phyloP scores from a whole-genome alignment of 2,113 vertebrate genomes.

The Odontesthes bonariensis region DNA sequence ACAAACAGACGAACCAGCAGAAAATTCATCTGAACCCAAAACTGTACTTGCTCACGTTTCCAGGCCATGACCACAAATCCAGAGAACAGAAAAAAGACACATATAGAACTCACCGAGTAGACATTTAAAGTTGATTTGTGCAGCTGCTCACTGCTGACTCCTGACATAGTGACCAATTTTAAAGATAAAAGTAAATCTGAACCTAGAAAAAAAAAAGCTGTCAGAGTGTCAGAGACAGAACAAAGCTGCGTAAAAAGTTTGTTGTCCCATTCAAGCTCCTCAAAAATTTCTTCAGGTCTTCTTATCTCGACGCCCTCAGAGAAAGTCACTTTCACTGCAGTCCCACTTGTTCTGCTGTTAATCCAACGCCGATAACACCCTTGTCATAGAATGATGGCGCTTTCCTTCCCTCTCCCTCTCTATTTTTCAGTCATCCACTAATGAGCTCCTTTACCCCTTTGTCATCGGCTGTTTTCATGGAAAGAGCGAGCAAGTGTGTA shows the following conservation, averaged over 20 bases:
- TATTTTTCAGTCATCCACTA: slow-evolving; percentile 41
- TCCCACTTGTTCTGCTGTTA: slow-evolving; percentile 17
- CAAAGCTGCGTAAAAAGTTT: slow-evolving; percentile 12
- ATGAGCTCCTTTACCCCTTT: slow-evolving; percentile 44
- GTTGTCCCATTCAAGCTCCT: slow-evolving; percentile 44
- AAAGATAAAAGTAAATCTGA: slow-evolving; percentile 16
- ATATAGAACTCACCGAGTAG: slow-evolving; percentile 76
- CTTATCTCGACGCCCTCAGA: neutral
- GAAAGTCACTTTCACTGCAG: slow-evolving; percentile 48
- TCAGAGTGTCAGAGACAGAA: neutral
- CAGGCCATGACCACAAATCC: neutral
- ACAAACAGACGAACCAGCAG: neutral
- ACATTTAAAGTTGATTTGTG: slow-evolving; percentile 81
- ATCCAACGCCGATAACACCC: slow-evolving; percentile 20
- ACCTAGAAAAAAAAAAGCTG: neutral
- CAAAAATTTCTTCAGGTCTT: neutral
- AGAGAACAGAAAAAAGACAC: neutral
- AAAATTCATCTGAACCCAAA: neutral
- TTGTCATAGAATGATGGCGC: slow-evolving; percentile 10
- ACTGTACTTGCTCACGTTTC: neutral
- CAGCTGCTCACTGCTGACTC: slow-evolving; percentile 80
- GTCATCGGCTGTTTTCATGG: slow-evolving; percentile 59
- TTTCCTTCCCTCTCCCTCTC: slow-evolving; percentile 10
- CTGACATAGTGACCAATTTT: slow-evolving; percentile 72
- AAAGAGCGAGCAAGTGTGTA: slow-evolving; percentile 52